These are phyloP conservation scores for Bucorvus abyssinicus DNA, from an alignment of 2,797 vertebrate species.

Conservation along the genomic window DNA sequence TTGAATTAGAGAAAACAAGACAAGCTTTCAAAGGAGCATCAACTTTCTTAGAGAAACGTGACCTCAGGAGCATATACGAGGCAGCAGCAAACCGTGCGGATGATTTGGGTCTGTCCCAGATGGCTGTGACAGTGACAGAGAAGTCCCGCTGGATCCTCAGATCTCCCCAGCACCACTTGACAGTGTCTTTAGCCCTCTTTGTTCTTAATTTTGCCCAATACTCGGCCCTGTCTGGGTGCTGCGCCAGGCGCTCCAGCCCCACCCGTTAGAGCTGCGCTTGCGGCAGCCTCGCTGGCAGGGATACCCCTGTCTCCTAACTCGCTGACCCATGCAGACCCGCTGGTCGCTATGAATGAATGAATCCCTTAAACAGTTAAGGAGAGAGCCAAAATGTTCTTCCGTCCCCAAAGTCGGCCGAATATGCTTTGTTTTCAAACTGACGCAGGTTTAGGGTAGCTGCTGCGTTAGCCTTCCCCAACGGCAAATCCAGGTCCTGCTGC, in stretches of 20 bases:
- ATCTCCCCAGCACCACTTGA: neutral
- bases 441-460: neutral
- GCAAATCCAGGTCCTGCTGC: neutral
- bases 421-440: neutral
- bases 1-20: slow-evolving; percentile 36
- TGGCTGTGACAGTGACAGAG: neutral
- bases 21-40: slow-evolving; percentile 7
- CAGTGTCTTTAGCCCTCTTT: neutral
- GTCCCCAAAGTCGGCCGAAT: neutral
- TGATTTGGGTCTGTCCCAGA: neutral
- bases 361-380: neutral
- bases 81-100: neutral
- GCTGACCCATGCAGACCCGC: neutral
- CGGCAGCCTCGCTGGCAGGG: too few relatives aligned
- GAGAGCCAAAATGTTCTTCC: neutral
- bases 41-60: neutral
- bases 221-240: neutral
- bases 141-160: neutral
- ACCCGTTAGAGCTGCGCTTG: neutral
- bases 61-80: neutral
- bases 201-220: neutral
- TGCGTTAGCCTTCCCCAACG: neutral
- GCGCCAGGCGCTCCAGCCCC: neutral
- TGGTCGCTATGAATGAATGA: neutral
- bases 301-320: neutral